Conservation (phyloP, 2,797 vertebrate genomes). For the Mus minutoides region DNA sequence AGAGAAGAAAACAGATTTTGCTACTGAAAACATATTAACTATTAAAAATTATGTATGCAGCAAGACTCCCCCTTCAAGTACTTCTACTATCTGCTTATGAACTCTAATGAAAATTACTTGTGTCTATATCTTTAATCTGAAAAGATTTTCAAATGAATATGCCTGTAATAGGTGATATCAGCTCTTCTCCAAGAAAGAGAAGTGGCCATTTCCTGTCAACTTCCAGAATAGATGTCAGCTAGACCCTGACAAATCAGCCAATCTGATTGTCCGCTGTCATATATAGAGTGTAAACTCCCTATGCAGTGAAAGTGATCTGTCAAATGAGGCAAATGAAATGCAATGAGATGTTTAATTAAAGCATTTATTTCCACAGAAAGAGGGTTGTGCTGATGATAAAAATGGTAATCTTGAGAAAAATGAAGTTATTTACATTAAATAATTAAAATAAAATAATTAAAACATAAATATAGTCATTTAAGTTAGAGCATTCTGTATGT, state of each 20-base stretch:
- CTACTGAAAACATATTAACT: neutral
- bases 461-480: neutral
- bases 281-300: constrained; percentile 1
- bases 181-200: neutral
- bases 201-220: neutral
- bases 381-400: neutral
- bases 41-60: neutral
- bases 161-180: neutral
- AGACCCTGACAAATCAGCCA: constrained; percentile 1
- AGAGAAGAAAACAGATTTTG: neutral
- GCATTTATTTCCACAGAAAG: neutral
- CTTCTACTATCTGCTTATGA: neutral
- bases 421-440: neutral
- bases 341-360: neutral
- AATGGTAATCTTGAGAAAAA: constrained; percentile 20
- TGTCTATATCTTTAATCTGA: neutral
- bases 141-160: neutral
- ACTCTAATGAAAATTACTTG: constrained; percentile 26
- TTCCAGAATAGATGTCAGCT: neutral
- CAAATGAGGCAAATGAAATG: constrained; percentile 44
- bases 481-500: neutral
- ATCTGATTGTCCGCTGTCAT: constrained; percentile 24
- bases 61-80: neutral
- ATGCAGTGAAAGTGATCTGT: constrained; percentile 19
- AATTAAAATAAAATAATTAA: neutral